phyloP scores from a whole-genome alignment of 1,140 invertebrate species.

The Bombus balteatus region DNA sequence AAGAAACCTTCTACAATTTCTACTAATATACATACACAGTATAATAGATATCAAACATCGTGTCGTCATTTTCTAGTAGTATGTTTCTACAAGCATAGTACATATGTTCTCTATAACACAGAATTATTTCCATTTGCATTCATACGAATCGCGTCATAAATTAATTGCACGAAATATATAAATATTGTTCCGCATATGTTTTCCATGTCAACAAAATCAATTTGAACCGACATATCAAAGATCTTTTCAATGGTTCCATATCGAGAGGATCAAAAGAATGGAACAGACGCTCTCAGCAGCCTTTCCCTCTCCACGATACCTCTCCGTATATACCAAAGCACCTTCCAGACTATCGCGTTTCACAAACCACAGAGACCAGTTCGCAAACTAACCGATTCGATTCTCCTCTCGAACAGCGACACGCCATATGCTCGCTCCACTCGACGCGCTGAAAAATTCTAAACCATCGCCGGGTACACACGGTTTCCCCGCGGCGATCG shows the following conservation, averaged over 20 bases:
- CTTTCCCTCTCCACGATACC: neutral
- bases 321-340: neutral
- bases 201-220: neutral
- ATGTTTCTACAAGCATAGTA: too few species aligned
- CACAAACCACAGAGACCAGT: neutral
- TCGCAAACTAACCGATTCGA: constrained; percentile 14
- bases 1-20: neutral
- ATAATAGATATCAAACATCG: too few species aligned
- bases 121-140: neutral
- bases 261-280: neutral
- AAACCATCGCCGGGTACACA: constrained; percentile 11
- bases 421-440: constrained; percentile 17
- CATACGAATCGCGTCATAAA: neutral
- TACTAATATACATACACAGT: too few species aligned
- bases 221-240: neutral
- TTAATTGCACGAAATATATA: neutral
- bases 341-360: constrained; percentile 28
- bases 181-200: neutral
- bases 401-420: neutral
- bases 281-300: neutral
- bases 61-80: neutral
- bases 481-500: constrained; percentile 24
- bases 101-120: too few species aligned
- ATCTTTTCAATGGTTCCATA: neutral
- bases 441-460: constrained; percentile 33